phyloP scores from a whole-genome alignment of 2,113 vertebrate genomes.

The Sula dactylatra region DNA sequence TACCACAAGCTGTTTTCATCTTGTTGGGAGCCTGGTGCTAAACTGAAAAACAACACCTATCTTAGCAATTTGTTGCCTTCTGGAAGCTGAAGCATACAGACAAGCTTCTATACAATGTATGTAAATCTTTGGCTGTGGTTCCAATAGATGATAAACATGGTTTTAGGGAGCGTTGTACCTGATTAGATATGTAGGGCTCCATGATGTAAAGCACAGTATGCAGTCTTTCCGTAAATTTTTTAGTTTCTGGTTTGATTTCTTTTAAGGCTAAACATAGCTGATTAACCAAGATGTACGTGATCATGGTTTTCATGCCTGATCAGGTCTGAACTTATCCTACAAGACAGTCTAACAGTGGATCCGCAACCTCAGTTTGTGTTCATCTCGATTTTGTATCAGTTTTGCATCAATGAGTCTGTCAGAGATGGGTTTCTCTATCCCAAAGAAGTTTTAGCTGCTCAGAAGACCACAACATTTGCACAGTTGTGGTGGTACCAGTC shows the following conservation, averaged over 20 bases:
- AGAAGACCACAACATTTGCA: background rate
- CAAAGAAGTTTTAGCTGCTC: background rate
- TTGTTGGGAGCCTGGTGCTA: constrained; percentile 33
- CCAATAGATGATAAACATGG: background rate
- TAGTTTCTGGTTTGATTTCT: background rate
- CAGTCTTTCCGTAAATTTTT: background rate
- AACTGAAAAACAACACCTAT: constrained; percentile 27
- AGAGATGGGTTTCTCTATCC: background rate
- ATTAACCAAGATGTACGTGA: background rate
- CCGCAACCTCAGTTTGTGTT: background rate
- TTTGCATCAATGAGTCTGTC: background rate
- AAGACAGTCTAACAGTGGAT: background rate
- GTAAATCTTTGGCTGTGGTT: background rate
- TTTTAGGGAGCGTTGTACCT: background rate
- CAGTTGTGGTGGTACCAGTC: background rate
- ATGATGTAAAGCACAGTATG: background rate
- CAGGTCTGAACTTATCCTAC: background rate
- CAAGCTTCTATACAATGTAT: background rate
- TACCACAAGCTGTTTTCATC: constrained; percentile 44
- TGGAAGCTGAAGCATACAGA: constrained; percentile 7
- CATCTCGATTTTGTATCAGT: background rate
- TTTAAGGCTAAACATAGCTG: background rate
- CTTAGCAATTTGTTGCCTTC: background rate
- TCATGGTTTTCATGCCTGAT: background rate
- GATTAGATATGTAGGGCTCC: background rate